Evolutionary conservation across 2,113 vertebrate species (phyloP), one percentile per base, ranked within the genome.

Genomic region (Perca flavescens): DNA sequence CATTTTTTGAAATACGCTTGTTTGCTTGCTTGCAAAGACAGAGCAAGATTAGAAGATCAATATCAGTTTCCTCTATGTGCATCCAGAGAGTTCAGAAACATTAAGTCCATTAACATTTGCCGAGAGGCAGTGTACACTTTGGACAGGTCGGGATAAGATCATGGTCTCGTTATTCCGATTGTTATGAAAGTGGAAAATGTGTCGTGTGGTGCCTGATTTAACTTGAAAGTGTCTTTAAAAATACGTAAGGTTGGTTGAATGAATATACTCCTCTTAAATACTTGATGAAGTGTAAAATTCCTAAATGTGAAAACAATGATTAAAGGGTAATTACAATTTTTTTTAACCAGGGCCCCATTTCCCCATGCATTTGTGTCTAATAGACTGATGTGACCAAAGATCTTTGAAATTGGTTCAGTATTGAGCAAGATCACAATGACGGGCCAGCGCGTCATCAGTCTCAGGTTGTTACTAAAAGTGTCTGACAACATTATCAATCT

Each of bases 1-100:
- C 19, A 43, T 80, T 65, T 66, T n/a, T 54, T 52, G 64, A 25
- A 74, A 74, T 16, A 5, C 17, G 16, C 17, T 85, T 50, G 36
- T 77, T 74, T 74, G 34, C 43, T 60, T 6, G 15, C 9, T 64
- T 25, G 36, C 25, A 52, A 49, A 80, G 40, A 74, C 7, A 43
- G 17, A 64, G 0, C 8, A 22, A 10, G 28, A 52, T 61, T 70
- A 70, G 31, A 53, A 64, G n/a, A 66, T 7, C 5, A 6, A 61
- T 74, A 62, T 72, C 4, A 9, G 34, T 68, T 64, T 81, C 36
- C n/a, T 40, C 50, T 49, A 53, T 19, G 54, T 61, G 28, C 28
- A 28, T 21, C 14, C 15, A 53, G 22, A 79, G 43, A 6, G 3
- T 22, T 40, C 8, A 43, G 68, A 56, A 71, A 46, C 69, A 73